Conservation (phyloP, 1,140 invertebrate genomes). For the Subanguina moxae region DNA sequence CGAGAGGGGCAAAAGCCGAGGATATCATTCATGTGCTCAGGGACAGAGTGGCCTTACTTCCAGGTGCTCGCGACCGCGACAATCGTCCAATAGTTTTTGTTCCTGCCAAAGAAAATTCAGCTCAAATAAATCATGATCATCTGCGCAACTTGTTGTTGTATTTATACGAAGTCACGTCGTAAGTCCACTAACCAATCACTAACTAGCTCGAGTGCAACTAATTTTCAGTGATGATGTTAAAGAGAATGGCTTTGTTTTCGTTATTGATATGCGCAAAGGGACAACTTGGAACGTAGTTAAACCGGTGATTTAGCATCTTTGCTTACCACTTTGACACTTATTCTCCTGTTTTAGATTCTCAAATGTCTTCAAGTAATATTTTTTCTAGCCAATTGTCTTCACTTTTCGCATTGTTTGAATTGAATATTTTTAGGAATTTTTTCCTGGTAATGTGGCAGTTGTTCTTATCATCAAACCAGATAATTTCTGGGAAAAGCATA, state of each 20-base stretch:
- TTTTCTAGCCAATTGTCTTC: slow-evolving; percentile 3
- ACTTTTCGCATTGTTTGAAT: background rate
- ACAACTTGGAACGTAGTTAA: slow-evolving; percentile 32
- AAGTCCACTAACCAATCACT: background rate
- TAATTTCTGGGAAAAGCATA: slow-evolving; percentile 28
- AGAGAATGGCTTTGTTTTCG: slow-evolving; percentile 22
- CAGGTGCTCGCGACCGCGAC: slow-evolving; percentile 24
- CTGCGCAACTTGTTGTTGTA: slow-evolving; percentile 27
- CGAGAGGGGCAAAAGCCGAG: slow-evolving; percentile 13
- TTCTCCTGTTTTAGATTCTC: slow-evolving; percentile 9
- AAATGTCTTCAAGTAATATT: slow-evolving; percentile 22
- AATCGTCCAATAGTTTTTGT: slow-evolving; percentile 28
- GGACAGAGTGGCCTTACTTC: slow-evolving; percentile 30
- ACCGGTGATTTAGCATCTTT: slow-evolving; percentile 2
- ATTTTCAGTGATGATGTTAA: slow-evolving; percentile 29
- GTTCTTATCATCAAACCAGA: slow-evolving; percentile 36
- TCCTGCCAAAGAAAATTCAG: slow-evolving; percentile 18
- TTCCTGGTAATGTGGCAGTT: slow-evolving; percentile 23
- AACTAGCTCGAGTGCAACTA: background rate
- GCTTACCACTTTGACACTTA: background rate
- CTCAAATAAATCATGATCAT: slow-evolving; percentile 19
- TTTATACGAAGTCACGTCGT: slow-evolving; percentile 30
- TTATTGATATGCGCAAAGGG: slow-evolving; percentile 31
- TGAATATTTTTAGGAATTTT: slow-evolving; percentile 65
- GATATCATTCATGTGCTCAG: slow-evolving; percentile 33